These are phyloP conservation scores for Dimorphilus gyrociliatus DNA, from an alignment of 2,888 invertebrate species.

Conservation along the genomic window DNA sequence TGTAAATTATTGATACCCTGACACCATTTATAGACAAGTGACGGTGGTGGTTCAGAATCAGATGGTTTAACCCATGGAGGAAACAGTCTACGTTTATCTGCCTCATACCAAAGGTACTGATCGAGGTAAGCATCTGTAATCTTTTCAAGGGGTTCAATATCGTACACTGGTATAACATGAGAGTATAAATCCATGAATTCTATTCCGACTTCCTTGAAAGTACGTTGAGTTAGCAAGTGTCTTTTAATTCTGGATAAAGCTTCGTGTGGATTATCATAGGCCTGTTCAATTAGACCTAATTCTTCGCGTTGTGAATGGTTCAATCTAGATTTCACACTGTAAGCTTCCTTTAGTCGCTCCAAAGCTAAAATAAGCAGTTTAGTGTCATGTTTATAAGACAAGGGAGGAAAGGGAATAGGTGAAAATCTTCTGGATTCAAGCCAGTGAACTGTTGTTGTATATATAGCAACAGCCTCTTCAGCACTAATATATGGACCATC, in stretches of 20 bases:
- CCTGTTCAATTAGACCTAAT: constrained; percentile 93
- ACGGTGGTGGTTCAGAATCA: constrained; percentile 78
- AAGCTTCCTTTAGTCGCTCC: constrained; percentile 89
- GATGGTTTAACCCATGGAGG: constrained; percentile 99
- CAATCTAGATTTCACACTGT: constrained; percentile 86
- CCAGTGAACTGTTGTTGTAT: constrained; percentile 99
- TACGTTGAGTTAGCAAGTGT: constrained; percentile 90
- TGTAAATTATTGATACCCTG: constrained; percentile 84
- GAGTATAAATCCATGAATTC: constrained; percentile 99
- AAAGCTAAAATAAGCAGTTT: constrained; percentile 89
- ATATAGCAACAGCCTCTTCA: constrained; percentile 98
- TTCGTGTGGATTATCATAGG: constrained; percentile 99
- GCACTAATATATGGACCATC: constrained; percentile 99
- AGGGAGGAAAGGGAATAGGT: constrained; percentile 95
- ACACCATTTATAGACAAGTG: constrained; percentile 86
- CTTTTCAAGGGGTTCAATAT: constrained; percentile 96
- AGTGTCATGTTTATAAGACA: constrained; percentile 98
- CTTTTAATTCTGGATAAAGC: constrained; percentile 96
- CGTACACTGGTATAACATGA: constrained; percentile 94
- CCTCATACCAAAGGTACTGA: constrained; percentile 95
- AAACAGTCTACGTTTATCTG: constrained; percentile 85
- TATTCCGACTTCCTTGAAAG: constrained; percentile 96
- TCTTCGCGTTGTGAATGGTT: constrained; percentile 99
- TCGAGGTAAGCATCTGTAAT: constrained; percentile 98
- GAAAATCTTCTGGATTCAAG: constrained; percentile 93